phyloP scores from a whole-genome alignment of 1,140 invertebrate genomes.

The Macrostomum lignano region DNA sequence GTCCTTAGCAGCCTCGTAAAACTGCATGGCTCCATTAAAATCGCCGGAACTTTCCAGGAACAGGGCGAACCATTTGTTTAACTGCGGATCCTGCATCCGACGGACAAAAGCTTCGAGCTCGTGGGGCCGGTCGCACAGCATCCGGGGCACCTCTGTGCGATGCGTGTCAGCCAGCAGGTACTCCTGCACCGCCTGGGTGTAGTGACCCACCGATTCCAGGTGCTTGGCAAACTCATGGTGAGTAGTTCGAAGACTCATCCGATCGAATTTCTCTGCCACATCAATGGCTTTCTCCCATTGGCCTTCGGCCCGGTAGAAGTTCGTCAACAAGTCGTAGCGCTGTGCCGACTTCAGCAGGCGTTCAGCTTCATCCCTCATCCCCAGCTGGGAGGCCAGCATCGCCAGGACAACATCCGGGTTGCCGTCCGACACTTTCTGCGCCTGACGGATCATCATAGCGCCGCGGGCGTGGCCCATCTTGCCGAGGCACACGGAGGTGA shows the following conservation, averaged over 20 bases:
- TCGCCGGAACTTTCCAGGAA: too few relatives aligned
- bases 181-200: slow-evolving; percentile 30
- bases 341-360: slow-evolving; percentile 45
- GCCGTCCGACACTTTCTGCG: slow-evolving; percentile 33
- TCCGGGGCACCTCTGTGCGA: slow-evolving; percentile 62
- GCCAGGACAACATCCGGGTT: slow-evolving; percentile 53
- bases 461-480: slow-evolving; percentile 71
- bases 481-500: slow-evolving; percentile 67
- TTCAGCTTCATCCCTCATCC: slow-evolving; percentile 68
- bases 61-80: too few relatives aligned
- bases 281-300: slow-evolving; percentile 46
- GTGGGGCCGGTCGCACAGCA: slow-evolving; percentile 46
- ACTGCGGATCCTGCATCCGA: too few relatives aligned
- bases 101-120: slow-evolving; percentile 41
- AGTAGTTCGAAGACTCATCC: slow-evolving; percentile 58
- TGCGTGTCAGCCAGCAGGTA: slow-evolving; percentile 34
- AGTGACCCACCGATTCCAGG: slow-evolving; percentile 39
- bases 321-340: slow-evolving; percentile 54
- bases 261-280: slow-evolving; percentile 43
- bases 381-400: slow-evolving; percentile 58
- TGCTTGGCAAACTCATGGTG: slow-evolving; percentile 55
- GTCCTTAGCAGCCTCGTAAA: too few relatives aligned
- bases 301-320: slow-evolving; percentile 41
- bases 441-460: slow-evolving; percentile 48
- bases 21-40: too few relatives aligned